Evolutionary conservation across 2,113 vertebrate genomes (phyloP).

Genomic region (Rhegmatorhina hoffmannsi): DNA sequence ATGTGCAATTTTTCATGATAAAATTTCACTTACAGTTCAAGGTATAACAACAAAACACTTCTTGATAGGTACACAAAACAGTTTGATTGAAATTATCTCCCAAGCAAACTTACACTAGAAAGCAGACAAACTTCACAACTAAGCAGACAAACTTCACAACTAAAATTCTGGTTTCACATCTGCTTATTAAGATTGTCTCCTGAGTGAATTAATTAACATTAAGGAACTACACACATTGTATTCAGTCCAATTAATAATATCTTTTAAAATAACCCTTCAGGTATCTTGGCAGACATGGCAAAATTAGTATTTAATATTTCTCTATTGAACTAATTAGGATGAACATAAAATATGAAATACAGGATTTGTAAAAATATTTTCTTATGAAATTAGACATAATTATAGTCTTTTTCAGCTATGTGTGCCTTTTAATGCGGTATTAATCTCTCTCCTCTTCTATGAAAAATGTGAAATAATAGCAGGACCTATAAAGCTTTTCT

Average conservation of each 20-base stretch:
- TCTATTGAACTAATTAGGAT: constrained; percentile 47
- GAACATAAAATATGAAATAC: constrained; percentile 42
- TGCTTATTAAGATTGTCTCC: constrained; percentile 6
- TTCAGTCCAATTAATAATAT: constrained; percentile 29
- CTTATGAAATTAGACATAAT: constrained; percentile 38
- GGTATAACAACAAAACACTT: background rate
- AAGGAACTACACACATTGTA: constrained; percentile 21
- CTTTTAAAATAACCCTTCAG: constrained; percentile 47
- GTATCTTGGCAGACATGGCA: constrained; percentile 35
- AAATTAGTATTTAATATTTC: constrained; percentile 57
- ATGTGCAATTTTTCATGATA: constrained; percentile 5
- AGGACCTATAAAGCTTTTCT: constrained; percentile 1
- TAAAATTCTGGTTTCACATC: constrained; percentile 25
- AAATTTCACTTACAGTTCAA: background rate
- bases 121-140: background rate
- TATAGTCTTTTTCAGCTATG: constrained; percentile 24
- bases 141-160: too few species aligned
- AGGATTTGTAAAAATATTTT: constrained; percentile 64
- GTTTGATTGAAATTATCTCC: background rate
- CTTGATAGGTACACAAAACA: background rate
- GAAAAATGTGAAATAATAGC: constrained; percentile 35
- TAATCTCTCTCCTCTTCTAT: background rate
- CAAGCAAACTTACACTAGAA: background rate
- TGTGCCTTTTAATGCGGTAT: constrained; percentile 24
- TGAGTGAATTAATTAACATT: constrained; percentile 19